Evolutionary conservation across 2,888 invertebrate genomes (phyloP).

Genomic region (Cheilosia pagana): DNA sequence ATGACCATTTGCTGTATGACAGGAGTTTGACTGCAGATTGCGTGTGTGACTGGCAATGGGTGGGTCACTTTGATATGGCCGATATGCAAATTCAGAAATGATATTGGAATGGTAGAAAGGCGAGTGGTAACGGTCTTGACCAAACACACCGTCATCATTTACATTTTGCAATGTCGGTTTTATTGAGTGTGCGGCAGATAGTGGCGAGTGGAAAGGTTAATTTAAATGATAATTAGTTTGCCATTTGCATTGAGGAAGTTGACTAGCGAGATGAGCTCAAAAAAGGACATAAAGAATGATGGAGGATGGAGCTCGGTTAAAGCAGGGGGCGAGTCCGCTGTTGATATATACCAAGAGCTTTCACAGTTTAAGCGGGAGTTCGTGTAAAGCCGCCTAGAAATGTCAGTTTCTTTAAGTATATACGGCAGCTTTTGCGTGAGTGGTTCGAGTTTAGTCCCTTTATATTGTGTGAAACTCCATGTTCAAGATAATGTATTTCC

Average conservation of each 20-base stretch:
- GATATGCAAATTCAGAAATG: constrained; percentile 56
- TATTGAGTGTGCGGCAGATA: constrained; percentile 9
- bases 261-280: not conserved
- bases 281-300: not conserved
- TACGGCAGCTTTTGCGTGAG: no score
- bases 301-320: no score
- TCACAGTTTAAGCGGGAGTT: no score
- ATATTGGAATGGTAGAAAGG: constrained; percentile 7
- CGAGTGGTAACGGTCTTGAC: constrained; percentile 11
- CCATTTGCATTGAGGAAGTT: not conserved
- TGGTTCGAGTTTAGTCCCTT: no score
- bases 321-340: no score
- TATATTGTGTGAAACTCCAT: no score
- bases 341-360: no score
- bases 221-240: constrained; percentile 48
- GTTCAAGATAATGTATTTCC: no score
- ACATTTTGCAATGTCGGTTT: constrained; percentile 29
- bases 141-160: not conserved
- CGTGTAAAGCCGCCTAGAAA: no score
- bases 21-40: constrained; percentile 10
- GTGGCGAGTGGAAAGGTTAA: constrained; percentile 2
- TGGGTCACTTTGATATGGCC: constrained; percentile 48
- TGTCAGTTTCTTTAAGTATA: no score
- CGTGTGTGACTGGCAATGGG: constrained; percentile 4
- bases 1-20: constrained; percentile 61